Conservation (phyloP, 2,113 vertebrate species). For the Panthera uncia region DNA sequence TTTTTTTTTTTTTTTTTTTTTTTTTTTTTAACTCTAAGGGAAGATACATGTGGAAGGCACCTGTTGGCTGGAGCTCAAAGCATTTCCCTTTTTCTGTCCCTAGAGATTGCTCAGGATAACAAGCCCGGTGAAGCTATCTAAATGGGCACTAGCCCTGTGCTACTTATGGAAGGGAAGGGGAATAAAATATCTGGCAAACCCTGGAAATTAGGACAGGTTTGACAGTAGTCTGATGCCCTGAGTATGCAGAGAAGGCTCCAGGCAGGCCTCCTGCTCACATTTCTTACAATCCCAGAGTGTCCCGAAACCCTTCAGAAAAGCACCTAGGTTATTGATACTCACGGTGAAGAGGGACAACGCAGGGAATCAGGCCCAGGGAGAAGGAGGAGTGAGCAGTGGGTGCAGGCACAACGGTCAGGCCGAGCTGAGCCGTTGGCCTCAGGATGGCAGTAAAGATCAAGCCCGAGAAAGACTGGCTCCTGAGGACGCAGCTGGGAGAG, state of each 20-base stretch:
- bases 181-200: not conserved
- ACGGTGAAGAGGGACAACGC: not conserved
- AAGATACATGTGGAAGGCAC: not conserved
- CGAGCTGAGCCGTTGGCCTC: not conserved
- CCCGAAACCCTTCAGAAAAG: not conserved
- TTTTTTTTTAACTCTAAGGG: not conserved
- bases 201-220: not conserved
- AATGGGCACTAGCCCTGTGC: not conserved
- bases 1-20: not conserved
- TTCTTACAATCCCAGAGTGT: not conserved
- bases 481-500: not conserved
- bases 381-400: not conserved
- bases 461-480: not conserved
- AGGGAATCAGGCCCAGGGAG: not conserved
- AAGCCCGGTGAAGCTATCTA: not conserved
- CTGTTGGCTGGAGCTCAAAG: constrained; percentile 24
- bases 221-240: not conserved
- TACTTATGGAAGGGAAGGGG: not conserved
- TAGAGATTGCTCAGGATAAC: constrained; percentile 47
- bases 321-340: not conserved
- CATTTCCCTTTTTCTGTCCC: constrained; percentile 52
- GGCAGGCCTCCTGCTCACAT: not conserved
- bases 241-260: not conserved
- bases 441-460: not conserved
- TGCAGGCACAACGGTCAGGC: not conserved